Evolutionary conservation across 1,140 invertebrate species (phyloP), one percentile per base, ranked within the genome.

Genomic region (Scaptomyza graminum): DNA sequence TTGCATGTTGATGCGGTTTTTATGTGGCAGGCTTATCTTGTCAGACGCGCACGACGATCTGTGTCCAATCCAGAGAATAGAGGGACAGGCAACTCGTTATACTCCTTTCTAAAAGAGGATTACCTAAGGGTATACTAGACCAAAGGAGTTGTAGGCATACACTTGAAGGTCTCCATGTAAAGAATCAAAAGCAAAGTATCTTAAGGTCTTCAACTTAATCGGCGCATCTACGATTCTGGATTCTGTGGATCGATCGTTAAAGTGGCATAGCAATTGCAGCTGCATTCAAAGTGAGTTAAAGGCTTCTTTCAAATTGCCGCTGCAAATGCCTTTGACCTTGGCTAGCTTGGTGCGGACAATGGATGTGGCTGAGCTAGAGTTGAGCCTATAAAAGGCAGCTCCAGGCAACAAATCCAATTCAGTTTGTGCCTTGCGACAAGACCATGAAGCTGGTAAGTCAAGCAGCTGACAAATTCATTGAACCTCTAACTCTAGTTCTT

Each of bases 391-490:
- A 85, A 85, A 88, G 75, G 25, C 22, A 1, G 25, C 37, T n/a
- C 11, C 25, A 9, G n/a, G 15, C 15, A 37, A 0, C 60, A 16
- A 43, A 6, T 8, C 31, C 52, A 15, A 74, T 60, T 84, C 73
- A 84, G 80, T 84, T 76, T 56, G 51, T 70, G 49, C 34, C 65
- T 51, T 52, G 16, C 61, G n/a, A 13, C 18, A 47, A 39, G 31
- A 73, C n/a, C 46, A 88, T 87, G 83, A 87, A 87, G 49, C 65
- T 87, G 72, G 83, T 87, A 34, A 87, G 83, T 64, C 7, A 9
- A 9, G 25, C 0, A 18, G 16, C 28, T 18, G 12, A n/a, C 16
- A n/a, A n/a, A n/a, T n/a, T n/a, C 46, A 6, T 11, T 16, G 7
- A 13, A 7, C 43, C 5, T n/a, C 13, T 13, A 13, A 49, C 37